Conservation (phyloP, 23 tunicate genomes). For the Trididemnum clinides region DNA sequence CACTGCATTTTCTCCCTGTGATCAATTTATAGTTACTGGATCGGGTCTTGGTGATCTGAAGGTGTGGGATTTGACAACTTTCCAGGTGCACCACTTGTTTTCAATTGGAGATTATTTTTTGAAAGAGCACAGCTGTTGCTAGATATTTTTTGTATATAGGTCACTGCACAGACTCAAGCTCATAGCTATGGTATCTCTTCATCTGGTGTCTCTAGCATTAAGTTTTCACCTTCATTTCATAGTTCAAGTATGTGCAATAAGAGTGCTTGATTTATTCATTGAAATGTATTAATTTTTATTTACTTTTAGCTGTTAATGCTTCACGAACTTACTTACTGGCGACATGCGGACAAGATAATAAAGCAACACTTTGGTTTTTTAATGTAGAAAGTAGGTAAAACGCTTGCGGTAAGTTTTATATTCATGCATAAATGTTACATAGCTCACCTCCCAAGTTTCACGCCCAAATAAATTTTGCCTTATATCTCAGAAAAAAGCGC, state of each 20-base stretch:
- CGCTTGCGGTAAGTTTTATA: no score
- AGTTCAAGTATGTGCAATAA: not conserved
- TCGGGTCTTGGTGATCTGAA: slow-evolving; percentile 78
- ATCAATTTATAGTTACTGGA: slow-evolving; percentile 65
- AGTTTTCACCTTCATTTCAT: slow-evolving; percentile 63
- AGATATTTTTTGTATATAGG: slow-evolving; percentile 4
- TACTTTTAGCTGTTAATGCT: slow-evolving; percentile 22
- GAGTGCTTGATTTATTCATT: no score
- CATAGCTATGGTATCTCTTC: slow-evolving; percentile 81
- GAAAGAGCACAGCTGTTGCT: no score
- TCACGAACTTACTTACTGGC: slow-evolving; percentile 62
- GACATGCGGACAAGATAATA: slow-evolving; percentile 84
- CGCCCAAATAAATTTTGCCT: no score
- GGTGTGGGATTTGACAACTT: slow-evolving; percentile 62
- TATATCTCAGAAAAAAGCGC: no score
- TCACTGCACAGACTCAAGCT: slow-evolving; percentile 68
- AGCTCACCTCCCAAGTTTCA: no score
- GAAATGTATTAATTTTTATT: no score
- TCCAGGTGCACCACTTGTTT: no score
- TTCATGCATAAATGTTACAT: no score
- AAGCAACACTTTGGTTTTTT: slow-evolving; percentile 78
- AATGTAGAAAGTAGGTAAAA: slow-evolving; percentile 16
- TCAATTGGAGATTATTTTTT: no score
- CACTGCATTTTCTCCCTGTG: slow-evolving; percentile 80
- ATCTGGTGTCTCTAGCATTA: slow-evolving; percentile 78